Conservation (phyloP, 2,888 invertebrate species). For the Neelides folsomi region DNA sequence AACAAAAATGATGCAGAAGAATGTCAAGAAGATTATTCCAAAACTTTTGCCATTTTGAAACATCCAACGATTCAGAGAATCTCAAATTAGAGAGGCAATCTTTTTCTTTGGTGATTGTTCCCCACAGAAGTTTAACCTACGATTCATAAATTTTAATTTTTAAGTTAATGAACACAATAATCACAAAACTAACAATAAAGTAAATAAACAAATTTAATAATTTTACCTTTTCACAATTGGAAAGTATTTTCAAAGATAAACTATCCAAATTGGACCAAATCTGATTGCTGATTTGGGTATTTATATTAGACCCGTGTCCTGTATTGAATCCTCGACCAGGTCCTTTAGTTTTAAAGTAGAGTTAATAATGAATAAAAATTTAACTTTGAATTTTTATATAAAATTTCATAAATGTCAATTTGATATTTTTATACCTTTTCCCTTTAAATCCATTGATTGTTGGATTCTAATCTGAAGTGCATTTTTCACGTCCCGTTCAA, state of each 20-base stretch:
- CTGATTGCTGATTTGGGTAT: constrained; percentile 11
- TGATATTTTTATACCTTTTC: too few species aligned
- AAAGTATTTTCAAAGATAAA: constrained; percentile 16
- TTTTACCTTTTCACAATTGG: constrained; percentile 15
- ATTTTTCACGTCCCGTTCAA: constrained; percentile 41
- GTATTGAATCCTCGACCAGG: not conserved
- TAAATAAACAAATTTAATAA: not conserved
- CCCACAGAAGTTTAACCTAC: constrained; percentile 17
- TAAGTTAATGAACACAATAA: too few species aligned
- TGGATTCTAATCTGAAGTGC: constrained; percentile 38
- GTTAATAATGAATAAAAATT: constrained; percentile 5
- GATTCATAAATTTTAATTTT: too few species aligned
- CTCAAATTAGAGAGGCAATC: constrained; percentile 18
- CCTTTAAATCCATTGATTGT: constrained; percentile 16
- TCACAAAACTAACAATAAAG: too few species aligned
- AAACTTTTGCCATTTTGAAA: constrained; percentile 17
- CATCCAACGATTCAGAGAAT: constrained; percentile 16
- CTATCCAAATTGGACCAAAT: constrained; percentile 75
- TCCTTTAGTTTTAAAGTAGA: constrained; percentile 3
- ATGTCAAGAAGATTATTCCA: constrained; percentile 24
- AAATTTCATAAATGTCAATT: too few species aligned
- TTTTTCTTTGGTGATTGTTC: constrained; percentile 16
- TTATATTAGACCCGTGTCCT: not conserved
- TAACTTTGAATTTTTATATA: too few species aligned
- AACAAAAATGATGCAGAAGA: constrained; percentile 19